Evolutionary conservation across 2,888 invertebrate species (phyloP).

Genomic region (Scaptomyza polygonia): DNA sequence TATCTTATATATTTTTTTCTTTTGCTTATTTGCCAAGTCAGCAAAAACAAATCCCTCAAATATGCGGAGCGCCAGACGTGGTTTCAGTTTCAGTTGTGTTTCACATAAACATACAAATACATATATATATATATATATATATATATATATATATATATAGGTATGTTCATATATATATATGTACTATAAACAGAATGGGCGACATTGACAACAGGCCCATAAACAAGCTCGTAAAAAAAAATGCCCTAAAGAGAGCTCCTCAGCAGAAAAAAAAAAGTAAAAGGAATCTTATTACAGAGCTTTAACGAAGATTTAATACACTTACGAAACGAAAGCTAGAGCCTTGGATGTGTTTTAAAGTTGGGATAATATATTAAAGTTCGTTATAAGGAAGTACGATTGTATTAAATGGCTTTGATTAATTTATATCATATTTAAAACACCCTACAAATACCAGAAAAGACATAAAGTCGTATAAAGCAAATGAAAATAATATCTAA

Average conservation of each 20-base stretch:
- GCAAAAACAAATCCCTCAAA: constrained; percentile 41
- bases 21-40: constrained; percentile 43
- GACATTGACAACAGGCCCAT: constrained; percentile 53
- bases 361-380: too few relatives aligned
- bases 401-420: too few relatives aligned
- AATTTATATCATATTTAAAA: too few relatives aligned
- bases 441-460: too few relatives aligned
- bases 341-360: too few relatives aligned
- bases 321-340: not conserved
- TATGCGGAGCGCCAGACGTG: constrained; percentile 45
- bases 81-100: constrained; percentile 48
- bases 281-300: not conserved
- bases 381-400: too few relatives aligned
- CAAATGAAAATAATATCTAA: too few relatives aligned
- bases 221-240: constrained; percentile 57
- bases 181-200: constrained; percentile 18
- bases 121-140: constrained; percentile 3
- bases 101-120: not conserved
- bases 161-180: not conserved
- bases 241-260: constrained; percentile 31
- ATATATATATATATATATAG: not conserved
- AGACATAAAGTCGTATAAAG: too few relatives aligned
- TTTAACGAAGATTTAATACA: constrained; percentile 6
- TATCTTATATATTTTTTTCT: not conserved
- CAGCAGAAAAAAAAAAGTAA: not conserved